These are phyloP conservation scores for Megastigmus dorsalis DNA, from an alignment of 2,888 invertebrate genomes.

Conservation along the genomic window DNA sequence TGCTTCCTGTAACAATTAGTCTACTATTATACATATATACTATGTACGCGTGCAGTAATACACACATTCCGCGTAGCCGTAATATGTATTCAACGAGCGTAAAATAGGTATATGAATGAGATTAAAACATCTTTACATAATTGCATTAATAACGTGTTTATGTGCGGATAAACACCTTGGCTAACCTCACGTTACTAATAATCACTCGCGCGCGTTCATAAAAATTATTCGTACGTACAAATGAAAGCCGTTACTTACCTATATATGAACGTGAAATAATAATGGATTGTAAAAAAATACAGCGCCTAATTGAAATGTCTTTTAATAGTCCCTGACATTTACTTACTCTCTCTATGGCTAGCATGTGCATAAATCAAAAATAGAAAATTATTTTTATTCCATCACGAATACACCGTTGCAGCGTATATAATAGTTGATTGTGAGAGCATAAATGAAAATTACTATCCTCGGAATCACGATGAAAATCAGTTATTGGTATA, in stretches of 20 bases:
- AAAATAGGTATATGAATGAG: background rate
- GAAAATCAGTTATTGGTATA: no score
- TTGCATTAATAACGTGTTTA: slow-evolving; percentile 11
- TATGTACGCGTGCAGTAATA: background rate
- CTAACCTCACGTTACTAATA: background rate
- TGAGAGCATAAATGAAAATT: no score
- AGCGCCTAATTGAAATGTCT: background rate
- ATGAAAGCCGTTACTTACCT: no score
- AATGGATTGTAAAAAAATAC: no score
- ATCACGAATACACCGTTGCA: no score
- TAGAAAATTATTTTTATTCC: no score
- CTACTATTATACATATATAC: background rate
- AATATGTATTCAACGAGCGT: background rate
- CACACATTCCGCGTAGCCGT: slow-evolving; percentile 13
- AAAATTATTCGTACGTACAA: no score
- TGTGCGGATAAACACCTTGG: background rate
- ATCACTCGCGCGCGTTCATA: background rate
- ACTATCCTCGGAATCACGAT: no score
- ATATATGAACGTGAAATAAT: no score
- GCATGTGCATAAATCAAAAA: no score
- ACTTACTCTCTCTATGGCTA: no score
- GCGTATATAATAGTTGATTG: no score
- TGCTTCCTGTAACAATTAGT: slow-evolving; percentile 33
- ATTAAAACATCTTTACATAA: slow-evolving; percentile 1
- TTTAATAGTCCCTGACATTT: background rate